These are phyloP conservation scores for Aphidoletes aphidimyza DNA, from an alignment of 2,888 invertebrate species.

Conservation along the genomic window DNA sequence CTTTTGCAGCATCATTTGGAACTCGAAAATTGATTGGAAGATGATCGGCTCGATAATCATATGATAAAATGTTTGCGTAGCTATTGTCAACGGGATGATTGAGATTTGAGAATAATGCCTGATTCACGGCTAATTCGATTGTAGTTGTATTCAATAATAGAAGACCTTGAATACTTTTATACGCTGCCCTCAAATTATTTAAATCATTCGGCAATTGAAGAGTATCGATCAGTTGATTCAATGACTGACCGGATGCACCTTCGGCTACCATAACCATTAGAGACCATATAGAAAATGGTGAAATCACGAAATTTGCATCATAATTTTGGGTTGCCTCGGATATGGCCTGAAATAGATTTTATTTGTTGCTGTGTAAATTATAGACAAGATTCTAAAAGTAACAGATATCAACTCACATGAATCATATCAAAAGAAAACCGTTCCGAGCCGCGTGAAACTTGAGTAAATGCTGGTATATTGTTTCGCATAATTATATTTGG, in stretches of 20 bases:
- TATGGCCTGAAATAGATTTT: not conserved
- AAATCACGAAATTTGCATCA: slow-evolving; percentile 69
- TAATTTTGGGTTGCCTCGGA: slow-evolving; percentile 58
- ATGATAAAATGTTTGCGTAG: slow-evolving; percentile 62
- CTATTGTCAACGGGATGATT: slow-evolving; percentile 61
- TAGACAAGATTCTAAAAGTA: not conserved
- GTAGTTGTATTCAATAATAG: slow-evolving; percentile 62
- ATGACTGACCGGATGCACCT: slow-evolving; percentile 70
- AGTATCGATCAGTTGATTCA: slow-evolving; percentile 67
- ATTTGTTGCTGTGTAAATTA: too few relatives aligned
- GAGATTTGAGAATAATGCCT: slow-evolving; percentile 67
- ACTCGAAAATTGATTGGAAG: slow-evolving; percentile 70
- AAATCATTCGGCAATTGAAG: slow-evolving; percentile 61
- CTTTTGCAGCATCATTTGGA: slow-evolving; percentile 67
- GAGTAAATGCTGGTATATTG: too few relatives aligned
- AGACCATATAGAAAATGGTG: slow-evolving; percentile 76
- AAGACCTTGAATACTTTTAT: slow-evolving; percentile 57
- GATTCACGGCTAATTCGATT: slow-evolving; percentile 67
- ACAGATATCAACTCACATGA: slow-evolving; percentile 55
- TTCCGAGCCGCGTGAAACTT: slow-evolving; percentile 61
- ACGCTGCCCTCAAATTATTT: slow-evolving; percentile 59
- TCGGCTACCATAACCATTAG: slow-evolving; percentile 72
- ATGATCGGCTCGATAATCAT: slow-evolving; percentile 69
- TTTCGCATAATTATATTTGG: too few relatives aligned
- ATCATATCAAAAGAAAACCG: slow-evolving; percentile 61